Evolutionary conservation across 2,888 invertebrate genomes (phyloP), one percentile per base, ranked within the genome.

Genomic region (Tipula helvola): DNA sequence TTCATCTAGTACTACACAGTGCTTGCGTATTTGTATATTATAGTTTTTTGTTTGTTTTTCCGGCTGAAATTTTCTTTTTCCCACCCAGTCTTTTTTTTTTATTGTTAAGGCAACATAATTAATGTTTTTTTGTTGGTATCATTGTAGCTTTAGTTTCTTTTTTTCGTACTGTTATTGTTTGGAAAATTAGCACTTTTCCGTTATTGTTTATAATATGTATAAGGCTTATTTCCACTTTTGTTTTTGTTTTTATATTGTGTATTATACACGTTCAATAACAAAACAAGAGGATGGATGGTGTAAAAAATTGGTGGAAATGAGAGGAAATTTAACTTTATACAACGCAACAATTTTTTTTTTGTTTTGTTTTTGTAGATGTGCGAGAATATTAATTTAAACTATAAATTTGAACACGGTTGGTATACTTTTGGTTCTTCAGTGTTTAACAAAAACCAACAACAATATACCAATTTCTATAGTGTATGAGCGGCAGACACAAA

Each of bases 381-480:
- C 71, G 71, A 71, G 71, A 71, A 71, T 71, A 71, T 71, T 71
- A 71, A 71, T 71, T 71, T 71, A 71, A 71, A 71, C 71, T 71
- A 71, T 71, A 71, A 71, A 71, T 71, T 71, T 28, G 28, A 28
- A 71, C 71, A 71, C 71, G 71, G 71, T 71, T 71, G 71, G 71
- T 28, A 28, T 71, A 71, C 28, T 71, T 71, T 71, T 71, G 28
- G 28, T 18, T 71, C 28, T 28, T 71, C 28, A 71, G 71, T 71
- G 71, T 71, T 71, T 28, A 28, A 13, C 28, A 10, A 71, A 28
- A 39, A 8, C 71, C 18, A 71, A 28, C 28, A 71, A 12, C 28
- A 28, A n/a, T n/a, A 5, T 52, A n/a, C 39, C 18, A 57, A n/a
- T 8, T n/a, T 71, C 28, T 71, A 71, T 71, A 2, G 1, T 28